These are phyloP conservation scores for Eilema caniola DNA, from an alignment of 2,888 invertebrate species.

Conservation along the genomic window DNA sequence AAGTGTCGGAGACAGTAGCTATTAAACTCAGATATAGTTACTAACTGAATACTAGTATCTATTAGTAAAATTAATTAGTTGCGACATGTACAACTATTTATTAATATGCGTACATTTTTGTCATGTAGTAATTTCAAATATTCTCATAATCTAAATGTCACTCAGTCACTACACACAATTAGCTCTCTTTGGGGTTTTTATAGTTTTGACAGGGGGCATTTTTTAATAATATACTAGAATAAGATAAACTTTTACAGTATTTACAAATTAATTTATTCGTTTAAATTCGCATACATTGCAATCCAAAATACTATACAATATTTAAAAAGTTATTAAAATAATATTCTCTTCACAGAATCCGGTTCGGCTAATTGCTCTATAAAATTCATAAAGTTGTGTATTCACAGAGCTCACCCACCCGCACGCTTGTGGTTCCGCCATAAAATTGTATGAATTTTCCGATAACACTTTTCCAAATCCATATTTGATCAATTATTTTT, in stretches of 20 bases:
- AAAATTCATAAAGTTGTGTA: constrained; percentile 24
- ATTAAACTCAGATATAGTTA: no score
- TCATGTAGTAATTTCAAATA: neutral
- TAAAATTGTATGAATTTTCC: constrained; percentile 36
- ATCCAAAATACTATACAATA: neutral
- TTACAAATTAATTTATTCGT: neutral
- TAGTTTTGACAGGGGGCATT: neutral
- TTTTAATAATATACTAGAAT: neutral
- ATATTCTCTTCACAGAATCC: neutral
- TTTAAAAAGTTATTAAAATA: constrained; percentile 14
- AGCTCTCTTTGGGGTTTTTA: no score
- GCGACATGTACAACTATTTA: neutral
- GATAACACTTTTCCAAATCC: constrained; percentile 72
- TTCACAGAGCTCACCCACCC: constrained; percentile 31
- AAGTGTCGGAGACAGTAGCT: no score
- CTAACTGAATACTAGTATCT: no score
- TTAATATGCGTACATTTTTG: neutral
- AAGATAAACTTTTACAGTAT: neutral
- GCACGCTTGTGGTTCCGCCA: constrained; percentile 40
- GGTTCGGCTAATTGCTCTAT: constrained; percentile 14
- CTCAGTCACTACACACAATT: neutral
- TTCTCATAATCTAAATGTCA: neutral
- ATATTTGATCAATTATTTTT: constrained; percentile 78
- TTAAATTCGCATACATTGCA: neutral
- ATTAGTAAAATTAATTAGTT: no score